Conservation (phyloP, 2,797 vertebrate species). For the Naso thynnoides region DNA sequence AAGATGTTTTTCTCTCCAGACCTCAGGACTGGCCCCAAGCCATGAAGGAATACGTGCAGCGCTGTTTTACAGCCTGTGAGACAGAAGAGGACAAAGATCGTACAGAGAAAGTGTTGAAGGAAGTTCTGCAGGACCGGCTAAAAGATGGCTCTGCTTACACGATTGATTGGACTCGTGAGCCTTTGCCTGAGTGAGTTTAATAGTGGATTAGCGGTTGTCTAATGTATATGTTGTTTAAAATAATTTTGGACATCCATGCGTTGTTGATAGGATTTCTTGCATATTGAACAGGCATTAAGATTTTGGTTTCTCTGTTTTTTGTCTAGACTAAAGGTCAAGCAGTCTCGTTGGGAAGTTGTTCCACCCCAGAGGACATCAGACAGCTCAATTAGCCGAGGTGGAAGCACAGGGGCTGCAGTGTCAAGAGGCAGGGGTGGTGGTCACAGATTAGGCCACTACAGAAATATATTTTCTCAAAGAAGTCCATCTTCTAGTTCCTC, state of each 20-base stretch:
- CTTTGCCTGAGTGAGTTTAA: slow-evolving; percentile 90
- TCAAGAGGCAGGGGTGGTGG: slow-evolving; percentile 77
- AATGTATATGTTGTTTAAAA: not conserved
- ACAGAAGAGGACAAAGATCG: slow-evolving; percentile 94
- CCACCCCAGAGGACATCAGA: slow-evolving; percentile 77
- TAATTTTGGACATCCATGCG: no score
- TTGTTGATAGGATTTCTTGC: not conserved
- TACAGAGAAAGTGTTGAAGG: slow-evolving; percentile 93
- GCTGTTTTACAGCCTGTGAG: slow-evolving; percentile 94
- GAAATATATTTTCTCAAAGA: slow-evolving; percentile 93
- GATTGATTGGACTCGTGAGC: slow-evolving; percentile 93
- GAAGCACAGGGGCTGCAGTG: slow-evolving; percentile 56
- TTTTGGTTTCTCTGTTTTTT: not conserved
- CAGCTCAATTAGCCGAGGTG: slow-evolving; percentile 72
- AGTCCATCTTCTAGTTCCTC: slow-evolving; percentile 92
- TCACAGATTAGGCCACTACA: slow-evolving; percentile 87
- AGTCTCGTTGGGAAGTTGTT: slow-evolving; percentile 84
- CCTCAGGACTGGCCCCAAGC: slow-evolving; percentile 94
- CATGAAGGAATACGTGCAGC: slow-evolving; percentile 96
- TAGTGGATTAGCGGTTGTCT: not conserved
- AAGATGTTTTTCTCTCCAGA: slow-evolving; percentile 67
- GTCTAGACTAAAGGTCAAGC: slow-evolving; percentile 83
- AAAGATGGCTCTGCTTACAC: slow-evolving; percentile 95
- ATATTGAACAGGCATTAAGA: not conserved
- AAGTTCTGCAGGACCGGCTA: slow-evolving; percentile 91